Percentiles rank a stretch among this genome's conserved stretches.
phyloP scores from a whole-genome alignment of 2,797 vertebrate genomes.

The Nyctibius grandis region DNA sequence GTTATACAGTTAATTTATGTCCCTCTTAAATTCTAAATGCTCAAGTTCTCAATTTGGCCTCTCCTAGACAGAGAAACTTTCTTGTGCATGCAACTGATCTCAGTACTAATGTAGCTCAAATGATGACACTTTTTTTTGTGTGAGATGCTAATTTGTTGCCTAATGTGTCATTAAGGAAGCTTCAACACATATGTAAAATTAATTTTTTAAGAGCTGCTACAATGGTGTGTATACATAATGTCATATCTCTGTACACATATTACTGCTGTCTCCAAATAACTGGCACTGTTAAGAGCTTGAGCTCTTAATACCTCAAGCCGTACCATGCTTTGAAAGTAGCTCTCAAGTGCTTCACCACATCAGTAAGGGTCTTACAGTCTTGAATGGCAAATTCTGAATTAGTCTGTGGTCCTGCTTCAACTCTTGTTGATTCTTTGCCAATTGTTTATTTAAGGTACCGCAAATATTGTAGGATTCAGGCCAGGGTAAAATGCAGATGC shows the following conservation, averaged over 20 bases:
- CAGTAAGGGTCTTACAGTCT: not conserved
- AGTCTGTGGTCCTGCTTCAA: not conserved
- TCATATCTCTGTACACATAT: not conserved
- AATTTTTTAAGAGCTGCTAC: conserved; percentile 4
- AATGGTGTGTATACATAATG: not conserved
- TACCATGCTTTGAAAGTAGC: not conserved
- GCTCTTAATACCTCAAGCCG: not conserved
- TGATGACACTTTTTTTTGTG: not conserved
- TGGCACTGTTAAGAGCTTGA: not conserved
- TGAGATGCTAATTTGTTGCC: conserved; percentile 17
- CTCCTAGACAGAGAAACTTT: conserved; percentile 33
- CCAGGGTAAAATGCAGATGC: not conserved
- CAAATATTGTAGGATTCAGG: not conserved
- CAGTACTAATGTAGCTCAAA: conserved; percentile 5
- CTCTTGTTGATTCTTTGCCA: not conserved
- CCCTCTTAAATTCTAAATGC: not conserved
- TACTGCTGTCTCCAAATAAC: not conserved
- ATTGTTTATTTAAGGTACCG: not conserved
- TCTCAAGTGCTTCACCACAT: not conserved
- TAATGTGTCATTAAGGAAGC: not conserved
- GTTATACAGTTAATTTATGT: not conserved
- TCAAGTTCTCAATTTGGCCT: conserved; percentile 24
- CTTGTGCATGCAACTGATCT: not conserved
- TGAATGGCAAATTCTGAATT: not conserved
- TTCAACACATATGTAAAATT: not conserved